Base-by-base conservation (phyloP, 1,140 invertebrate species). In the Neotoxoptera formosana region DNA sequence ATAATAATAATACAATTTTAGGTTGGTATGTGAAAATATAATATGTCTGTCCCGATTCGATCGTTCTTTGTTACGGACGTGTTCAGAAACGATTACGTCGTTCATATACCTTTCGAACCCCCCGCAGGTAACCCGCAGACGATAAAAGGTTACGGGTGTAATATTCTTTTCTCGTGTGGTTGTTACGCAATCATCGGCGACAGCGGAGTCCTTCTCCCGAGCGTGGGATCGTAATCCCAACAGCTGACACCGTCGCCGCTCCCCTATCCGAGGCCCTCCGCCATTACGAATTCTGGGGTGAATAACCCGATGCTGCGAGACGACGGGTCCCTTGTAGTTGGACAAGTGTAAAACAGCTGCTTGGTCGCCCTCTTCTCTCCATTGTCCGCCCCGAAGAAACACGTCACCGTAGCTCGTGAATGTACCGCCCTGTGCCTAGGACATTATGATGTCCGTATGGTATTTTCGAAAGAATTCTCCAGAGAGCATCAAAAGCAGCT, bases 271-370 rank as follows among this genome's bases (percentile, higher is more conserved):
- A 41, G 45, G 76, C 47, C 67, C 67, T 51, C 76, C 91, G 91
- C 91, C 91, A 93, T 93, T 93, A 84, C 36, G 25, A 25, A 56
- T 81, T 93, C 45, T 41, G 81, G 91, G 91, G 91, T 93, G 91
- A 93, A 93, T 93, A 93, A 93, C 91, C 91, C 91, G 91, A 47
- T 48, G 91, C 91, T 23, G 67, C 67, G 34, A n/a, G 45, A 23
- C 76, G 67, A 47, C 76, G 67, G 47, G 81, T 56, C 91, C 81
- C 81, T 84, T 45, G 60, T 76, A n/a, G n/a, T 76, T 67, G 84
- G 91, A 93, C 91, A 93, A 93, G 91, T 93, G 91, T 93, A 86
- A 36, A 86, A 83, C 91, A 93, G 91, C 91, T 93, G 91, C 91
- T 36, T 76, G 30, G 30, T 76, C 60, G 30, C 90, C 67, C 76